Evolutionary conservation across 2,797 vertebrate species (phyloP).

Genomic region (Fistularia commersonii): DNA sequence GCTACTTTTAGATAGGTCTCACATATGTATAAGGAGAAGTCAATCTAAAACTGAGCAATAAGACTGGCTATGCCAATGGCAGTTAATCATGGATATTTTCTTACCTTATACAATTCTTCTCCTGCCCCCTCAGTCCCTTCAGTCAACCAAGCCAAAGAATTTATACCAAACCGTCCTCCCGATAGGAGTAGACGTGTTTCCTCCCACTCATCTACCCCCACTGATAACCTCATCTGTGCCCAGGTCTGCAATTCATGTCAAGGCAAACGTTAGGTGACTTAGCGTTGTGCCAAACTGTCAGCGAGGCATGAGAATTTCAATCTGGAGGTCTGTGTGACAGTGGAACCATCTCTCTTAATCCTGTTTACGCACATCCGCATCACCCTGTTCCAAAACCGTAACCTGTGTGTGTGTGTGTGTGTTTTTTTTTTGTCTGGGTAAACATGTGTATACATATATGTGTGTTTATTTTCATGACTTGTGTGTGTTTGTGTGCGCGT

Average conservation of each 20-base stretch:
- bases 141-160: constrained; percentile 39
- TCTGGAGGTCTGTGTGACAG: constrained; percentile 78
- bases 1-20: constrained; percentile 77
- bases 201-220: constrained; percentile 59
- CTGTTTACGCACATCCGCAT: constrained; percentile 79
- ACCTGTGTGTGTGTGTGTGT: constrained; percentile 42
- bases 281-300: constrained; percentile 75
- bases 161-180: constrained; percentile 45
- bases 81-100: constrained; percentile 29
- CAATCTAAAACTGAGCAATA: constrained; percentile 25
- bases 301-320: constrained; percentile 78
- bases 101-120: constrained; percentile 30
- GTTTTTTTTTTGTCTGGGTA: constrained; percentile 3
- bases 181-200: constrained; percentile 59
- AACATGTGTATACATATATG: constrained; percentile 12
- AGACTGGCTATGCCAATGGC: constrained; percentile 15
- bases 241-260: constrained; percentile 74
- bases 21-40: constrained; percentile 26
- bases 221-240: constrained; percentile 74
- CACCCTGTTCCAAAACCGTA: constrained; percentile 73
- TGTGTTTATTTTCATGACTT: constrained; percentile 5
- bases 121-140: constrained; percentile 32
- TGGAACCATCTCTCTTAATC: constrained; percentile 77
- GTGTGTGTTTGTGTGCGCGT: constrained; percentile 12
- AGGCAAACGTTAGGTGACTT: constrained; percentile 78